Conservation (phyloP, 2,113 vertebrate genomes). For the Corydoras maculifer region DNA sequence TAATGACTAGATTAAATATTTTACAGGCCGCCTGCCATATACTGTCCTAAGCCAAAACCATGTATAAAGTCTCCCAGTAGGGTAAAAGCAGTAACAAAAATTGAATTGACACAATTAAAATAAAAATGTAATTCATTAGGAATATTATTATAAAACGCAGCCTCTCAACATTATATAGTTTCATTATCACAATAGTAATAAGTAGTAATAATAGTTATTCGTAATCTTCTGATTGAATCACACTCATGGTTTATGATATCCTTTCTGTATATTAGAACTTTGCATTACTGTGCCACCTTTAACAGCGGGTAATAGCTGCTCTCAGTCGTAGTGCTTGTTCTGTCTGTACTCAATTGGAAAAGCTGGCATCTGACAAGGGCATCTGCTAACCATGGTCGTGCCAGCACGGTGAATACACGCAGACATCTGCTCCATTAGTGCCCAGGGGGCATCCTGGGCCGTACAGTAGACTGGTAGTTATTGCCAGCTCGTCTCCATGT, state of each 20-base stretch:
- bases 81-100: conserved; percentile 60
- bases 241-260: background rate
- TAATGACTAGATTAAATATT: conserved; percentile 96
- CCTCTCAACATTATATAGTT: background rate
- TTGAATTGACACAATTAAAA: background rate
- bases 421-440: conserved; percentile 94
- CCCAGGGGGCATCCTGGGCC: conserved; percentile 74
- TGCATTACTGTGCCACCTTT: conserved; percentile 80
- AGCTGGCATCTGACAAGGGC: conserved; percentile 88
- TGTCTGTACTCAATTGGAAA: conserved; percentile 89
- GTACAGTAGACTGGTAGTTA: conserved; percentile 44
- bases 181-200: background rate
- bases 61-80: conserved; percentile 79
- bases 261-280: conserved; percentile 25
- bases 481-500: conserved; percentile 47
- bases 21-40: conserved; percentile 91
- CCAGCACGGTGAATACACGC: conserved; percentile 94
- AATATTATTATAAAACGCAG: background rate
- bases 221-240: background rate
- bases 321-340: conserved; percentile 81
- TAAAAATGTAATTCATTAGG: background rate
- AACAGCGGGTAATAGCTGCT: conserved; percentile 75
- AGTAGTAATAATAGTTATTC: background rate
- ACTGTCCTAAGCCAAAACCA: conserved; percentile 87
- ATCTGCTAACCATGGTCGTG: conserved; percentile 90